These are phyloP conservation scores for Oncorhynchus mykiss DNA, from an alignment of 2,113 vertebrate species.

Conservation along the genomic window DNA sequence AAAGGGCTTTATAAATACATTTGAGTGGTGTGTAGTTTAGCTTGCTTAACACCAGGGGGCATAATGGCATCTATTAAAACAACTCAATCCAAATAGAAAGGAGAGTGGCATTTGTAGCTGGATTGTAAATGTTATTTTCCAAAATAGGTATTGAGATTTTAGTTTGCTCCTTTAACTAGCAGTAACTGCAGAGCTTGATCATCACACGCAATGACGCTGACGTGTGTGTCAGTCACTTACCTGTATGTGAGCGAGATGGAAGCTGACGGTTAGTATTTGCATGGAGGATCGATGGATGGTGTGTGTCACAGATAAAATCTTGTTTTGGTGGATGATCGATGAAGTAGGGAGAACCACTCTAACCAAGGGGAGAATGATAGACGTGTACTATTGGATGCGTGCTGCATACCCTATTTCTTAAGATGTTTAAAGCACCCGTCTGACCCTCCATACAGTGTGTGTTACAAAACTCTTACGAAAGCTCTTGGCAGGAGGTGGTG, in stretches of 20 bases:
- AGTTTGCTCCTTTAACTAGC: constrained; percentile 4
- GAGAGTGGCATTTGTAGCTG: background rate
- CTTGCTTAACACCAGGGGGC: constrained; percentile 52
- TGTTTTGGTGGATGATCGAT: background rate
- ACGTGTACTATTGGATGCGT: constrained; percentile 33
- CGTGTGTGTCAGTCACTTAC: background rate
- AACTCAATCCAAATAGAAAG: background rate
- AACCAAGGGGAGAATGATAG: constrained; percentile 34
- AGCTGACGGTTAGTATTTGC: no score
- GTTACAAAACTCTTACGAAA: constrained; percentile 11
- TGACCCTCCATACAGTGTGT: background rate
- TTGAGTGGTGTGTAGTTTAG: background rate
- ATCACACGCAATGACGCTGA: constrained; percentile 39
- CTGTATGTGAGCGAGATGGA: no score
- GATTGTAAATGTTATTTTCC: constrained; percentile 17
- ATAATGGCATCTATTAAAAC: constrained; percentile 33
- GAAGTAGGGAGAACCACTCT: constrained; percentile 26
- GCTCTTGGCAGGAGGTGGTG: constrained; percentile 49
- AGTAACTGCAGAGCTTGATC: constrained; percentile 28
- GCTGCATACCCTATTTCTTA: background rate
- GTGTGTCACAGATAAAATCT: background rate
- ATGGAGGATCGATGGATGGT: background rate
- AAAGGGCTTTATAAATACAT: no score
- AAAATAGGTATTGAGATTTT: constrained; percentile 5
- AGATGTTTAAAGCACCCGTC: no score